Percentiles rank a stretch among this genome's conserved stretches.
Conservation (phyloP, 2,888 invertebrate genomes). For the Xestia sexstrigata region DNA sequence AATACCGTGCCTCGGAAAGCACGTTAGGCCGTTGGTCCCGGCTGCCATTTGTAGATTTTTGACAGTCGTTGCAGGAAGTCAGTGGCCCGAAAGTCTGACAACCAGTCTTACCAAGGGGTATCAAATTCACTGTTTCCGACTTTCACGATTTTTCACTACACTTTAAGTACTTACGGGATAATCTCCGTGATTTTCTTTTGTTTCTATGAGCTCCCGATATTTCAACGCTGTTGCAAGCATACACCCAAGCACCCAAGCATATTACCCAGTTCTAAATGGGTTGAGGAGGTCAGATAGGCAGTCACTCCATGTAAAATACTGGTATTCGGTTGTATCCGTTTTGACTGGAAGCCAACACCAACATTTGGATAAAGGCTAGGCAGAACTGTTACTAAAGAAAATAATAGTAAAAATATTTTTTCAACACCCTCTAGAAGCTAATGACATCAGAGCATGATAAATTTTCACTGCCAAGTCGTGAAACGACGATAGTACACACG, state of each 20-base stretch:
- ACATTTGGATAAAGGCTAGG: not conserved
- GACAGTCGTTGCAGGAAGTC: not conserved
- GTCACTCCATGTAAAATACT: not conserved
- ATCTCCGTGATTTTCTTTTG: no score
- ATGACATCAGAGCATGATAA: constrained; percentile 64
- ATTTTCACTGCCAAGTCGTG: constrained; percentile 58
- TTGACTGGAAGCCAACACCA: not conserved
- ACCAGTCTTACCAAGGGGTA: not conserved
- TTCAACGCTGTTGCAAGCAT: no score
- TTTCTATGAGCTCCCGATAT: no score
- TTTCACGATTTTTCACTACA: no score
- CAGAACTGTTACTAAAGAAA: not conserved
- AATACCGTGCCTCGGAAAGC: not conserved
- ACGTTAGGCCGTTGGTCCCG: not conserved
- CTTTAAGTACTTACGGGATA: no score
- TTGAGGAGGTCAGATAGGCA: not conserved
- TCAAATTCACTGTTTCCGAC: not conserved
- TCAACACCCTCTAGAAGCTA: constrained; percentile 51
- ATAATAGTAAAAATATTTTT: not conserved
- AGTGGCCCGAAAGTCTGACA: not conserved
- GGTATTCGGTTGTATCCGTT: not conserved
- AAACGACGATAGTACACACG: constrained; percentile 51
- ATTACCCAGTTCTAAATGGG: not conserved
- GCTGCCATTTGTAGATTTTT: not conserved
- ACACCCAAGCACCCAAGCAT: not conserved